Percentiles rank a stretch among this genome's conserved stretches.
phyloP scores from a whole-genome alignment of 2,888 invertebrate species.

The Eurytoma californica region DNA sequence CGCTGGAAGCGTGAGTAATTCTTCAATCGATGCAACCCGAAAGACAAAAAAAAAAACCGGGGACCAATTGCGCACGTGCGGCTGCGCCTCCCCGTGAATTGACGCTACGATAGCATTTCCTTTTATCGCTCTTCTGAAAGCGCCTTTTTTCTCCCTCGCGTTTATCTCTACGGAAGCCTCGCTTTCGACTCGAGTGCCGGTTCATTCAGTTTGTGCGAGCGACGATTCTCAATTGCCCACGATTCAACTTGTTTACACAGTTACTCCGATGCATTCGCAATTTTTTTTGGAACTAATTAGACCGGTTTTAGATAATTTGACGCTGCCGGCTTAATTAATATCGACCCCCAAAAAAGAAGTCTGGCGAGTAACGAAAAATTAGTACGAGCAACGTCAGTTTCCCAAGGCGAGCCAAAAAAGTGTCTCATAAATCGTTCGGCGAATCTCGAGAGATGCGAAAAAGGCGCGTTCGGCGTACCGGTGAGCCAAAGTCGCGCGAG shows the following conservation, averaged over 20 bases:
- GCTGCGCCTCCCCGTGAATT: neutral
- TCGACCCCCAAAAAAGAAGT: too few species aligned
- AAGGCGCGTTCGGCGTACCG: neutral
- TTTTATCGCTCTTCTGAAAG: neutral
- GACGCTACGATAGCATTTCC: too few species aligned
- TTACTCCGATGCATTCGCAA: too few species aligned
- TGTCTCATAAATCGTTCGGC: conserved; percentile 2
- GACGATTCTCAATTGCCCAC: neutral
- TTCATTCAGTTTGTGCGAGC: conserved; percentile 30
- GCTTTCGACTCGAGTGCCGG: neutral
- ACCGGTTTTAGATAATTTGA: too few species aligned
- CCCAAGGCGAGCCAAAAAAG: neutral
- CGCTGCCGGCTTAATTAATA: too few species aligned
- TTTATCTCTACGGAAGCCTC: neutral
- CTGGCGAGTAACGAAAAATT: too few species aligned
- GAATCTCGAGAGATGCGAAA: neutral
- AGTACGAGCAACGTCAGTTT: neutral
- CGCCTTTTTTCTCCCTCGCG: conserved; percentile 1
- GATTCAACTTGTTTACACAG: too few species aligned
- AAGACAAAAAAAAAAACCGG: neutral
- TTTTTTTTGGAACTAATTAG: too few species aligned
- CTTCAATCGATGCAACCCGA: too few species aligned
- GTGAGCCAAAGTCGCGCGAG: neutral
- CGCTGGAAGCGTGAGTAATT: neutral
- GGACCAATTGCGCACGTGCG: conserved; percentile 14